Percentiles rank a stretch among this genome's conserved stretches.
phyloP scores from a whole-genome alignment of 2,797 vertebrate species.

The Aulostomus chinensis region DNA sequence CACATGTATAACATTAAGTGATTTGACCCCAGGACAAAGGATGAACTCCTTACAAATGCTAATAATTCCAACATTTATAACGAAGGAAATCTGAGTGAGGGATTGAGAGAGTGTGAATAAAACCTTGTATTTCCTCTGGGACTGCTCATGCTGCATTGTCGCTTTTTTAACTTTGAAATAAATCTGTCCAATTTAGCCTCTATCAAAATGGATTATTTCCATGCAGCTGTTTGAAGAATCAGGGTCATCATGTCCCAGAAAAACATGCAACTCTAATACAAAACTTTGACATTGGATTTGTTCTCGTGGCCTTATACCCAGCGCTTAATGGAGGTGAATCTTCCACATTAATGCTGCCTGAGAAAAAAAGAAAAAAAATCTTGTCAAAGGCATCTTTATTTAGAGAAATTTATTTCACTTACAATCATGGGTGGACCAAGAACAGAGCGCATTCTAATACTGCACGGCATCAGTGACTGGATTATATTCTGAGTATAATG shows the following conservation, averaged over 20 bases:
- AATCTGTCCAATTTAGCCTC: not conserved
- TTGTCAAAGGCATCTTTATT: too few relatives aligned
- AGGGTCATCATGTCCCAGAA: not conserved
- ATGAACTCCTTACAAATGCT: conserved; percentile 24
- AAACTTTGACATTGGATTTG: conserved; percentile 7
- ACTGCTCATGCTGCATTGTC: conserved; percentile 1
- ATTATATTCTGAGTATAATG: too few relatives aligned
- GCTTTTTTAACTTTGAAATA: conserved; percentile 1
- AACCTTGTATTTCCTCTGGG: conserved; percentile 18
- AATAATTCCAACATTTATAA: conserved; percentile 15
- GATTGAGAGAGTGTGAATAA: conserved; percentile 15
- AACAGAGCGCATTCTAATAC: too few relatives aligned
- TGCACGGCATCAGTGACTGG: too few relatives aligned
- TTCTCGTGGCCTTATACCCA: not conserved
- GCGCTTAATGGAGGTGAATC: too few relatives aligned
- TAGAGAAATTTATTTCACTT: too few relatives aligned
- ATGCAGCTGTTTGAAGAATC: not conserved
- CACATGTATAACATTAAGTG: conserved; percentile 5
- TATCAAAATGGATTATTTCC: not conserved
- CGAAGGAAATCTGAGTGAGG: conserved; percentile 11
- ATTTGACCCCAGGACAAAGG: conserved; percentile 2
- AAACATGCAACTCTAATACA: not conserved
- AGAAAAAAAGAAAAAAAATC: too few relatives aligned
- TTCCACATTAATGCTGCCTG: too few relatives aligned
- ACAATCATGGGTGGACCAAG: too few relatives aligned